Percentiles rank a stretch among this genome's conserved stretches.
Conservation (phyloP, 1,140 invertebrate species). For the Brachionus rubens region DNA sequence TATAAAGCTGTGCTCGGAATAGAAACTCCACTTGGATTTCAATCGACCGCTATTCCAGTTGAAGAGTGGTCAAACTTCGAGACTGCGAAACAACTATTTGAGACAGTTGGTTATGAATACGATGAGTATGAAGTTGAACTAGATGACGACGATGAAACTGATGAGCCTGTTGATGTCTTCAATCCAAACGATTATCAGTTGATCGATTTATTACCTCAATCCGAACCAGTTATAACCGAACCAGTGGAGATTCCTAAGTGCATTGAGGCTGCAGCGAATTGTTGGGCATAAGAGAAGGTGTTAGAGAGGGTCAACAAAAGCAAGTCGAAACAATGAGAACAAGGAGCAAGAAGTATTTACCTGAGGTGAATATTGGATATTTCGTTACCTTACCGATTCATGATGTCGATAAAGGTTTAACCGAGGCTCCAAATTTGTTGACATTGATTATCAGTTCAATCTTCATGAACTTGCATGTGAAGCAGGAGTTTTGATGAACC, state of each 20-base stretch:
- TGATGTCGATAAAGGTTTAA: conserved; percentile 8
- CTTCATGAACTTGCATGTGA: neutral
- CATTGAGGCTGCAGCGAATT: conserved; percentile 20
- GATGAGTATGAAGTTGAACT: neutral
- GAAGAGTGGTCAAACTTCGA: conserved; percentile 25
- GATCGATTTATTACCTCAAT: neutral
- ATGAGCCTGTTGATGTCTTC: conserved; percentile 5
- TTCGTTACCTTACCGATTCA: conserved; percentile 3
- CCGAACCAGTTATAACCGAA: neutral
- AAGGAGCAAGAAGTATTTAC: neutral
- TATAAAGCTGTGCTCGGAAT: conserved; percentile 1
- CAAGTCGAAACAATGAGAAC: conserved; percentile 10
- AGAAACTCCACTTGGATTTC: neutral
- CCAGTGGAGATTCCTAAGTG: neutral
- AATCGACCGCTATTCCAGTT: neutral
- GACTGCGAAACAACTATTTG: conserved; percentile 6
- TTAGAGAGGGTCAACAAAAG: neutral
- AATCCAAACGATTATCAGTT: neutral
- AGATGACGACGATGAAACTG: neutral
- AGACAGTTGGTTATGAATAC: conserved; percentile 19
- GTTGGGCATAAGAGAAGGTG: neutral
- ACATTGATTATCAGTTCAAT: neutral
- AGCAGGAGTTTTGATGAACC: neutral
- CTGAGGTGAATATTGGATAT: conserved; percentile 6
- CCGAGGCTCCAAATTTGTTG: neutral